Base-by-base conservation (phyloP, 1,140 invertebrate species). In the Dermatophagoides farinae region DNA sequence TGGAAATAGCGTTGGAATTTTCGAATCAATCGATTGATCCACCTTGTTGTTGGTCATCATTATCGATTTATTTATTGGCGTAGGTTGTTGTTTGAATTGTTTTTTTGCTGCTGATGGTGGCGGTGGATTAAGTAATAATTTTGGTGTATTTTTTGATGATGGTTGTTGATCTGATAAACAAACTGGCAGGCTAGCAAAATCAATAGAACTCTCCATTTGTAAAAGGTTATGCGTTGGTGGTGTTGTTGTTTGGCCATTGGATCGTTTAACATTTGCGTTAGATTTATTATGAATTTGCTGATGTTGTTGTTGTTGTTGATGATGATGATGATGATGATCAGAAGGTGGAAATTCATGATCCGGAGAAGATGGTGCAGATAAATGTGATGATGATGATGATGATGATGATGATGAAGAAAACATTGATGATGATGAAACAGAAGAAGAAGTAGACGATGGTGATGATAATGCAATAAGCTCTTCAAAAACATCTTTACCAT, bases 401-500 rank as follows among this genome's bases (percentile, higher is more conserved):
- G 18, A 47, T 18, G 18, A 18, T 18, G 6, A 18, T 20, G 18
- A 18, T 18, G 46, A 20, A 23, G 46, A 47, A 23, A 20, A 20
- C 18, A 23, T 23, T 4, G 46, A 18, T 20, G 46, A 47, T 18
- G 46, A 47, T 31, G 31, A 31, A 31, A 31, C 31, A 4, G 31
- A 31, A 23, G 31, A 31, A 23, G 46, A 47, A 23, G 46, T 23
- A 23, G 46, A 47, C 6, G 46, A 47, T 4, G 53, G 41, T n/a
- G 53, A 55, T 11, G 53, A 55, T 11, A 55, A 25, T 20, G 53
- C 53, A 14, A 55, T 55, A 14, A 55, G 23, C 31, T 55, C 53
- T 12, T 55, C 53, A 23, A 55, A 25, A 12, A 55, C 53, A 55
- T 55, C 53, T 55, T 55, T 55, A 12, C 53, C 53, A 55, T 55